A percentile compares a stretch with the other conserved stretches of the same genome.
Conservation (phyloP, 1,140 invertebrate species). For the Drosophila navojoa region DNA sequence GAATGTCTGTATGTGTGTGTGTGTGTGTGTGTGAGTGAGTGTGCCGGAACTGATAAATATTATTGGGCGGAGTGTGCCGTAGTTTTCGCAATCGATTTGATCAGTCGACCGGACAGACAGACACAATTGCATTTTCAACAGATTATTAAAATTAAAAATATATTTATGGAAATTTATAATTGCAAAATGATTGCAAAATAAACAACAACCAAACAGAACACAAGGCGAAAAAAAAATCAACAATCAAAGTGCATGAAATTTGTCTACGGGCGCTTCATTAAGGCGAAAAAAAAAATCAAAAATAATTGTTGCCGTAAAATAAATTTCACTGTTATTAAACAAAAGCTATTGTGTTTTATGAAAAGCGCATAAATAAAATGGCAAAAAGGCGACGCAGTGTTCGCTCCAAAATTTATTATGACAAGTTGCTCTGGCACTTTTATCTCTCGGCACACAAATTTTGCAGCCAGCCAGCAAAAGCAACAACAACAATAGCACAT, state of each 20-base stretch:
- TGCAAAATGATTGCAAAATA: constrained; percentile 43
- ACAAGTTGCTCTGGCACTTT: constrained; percentile 83
- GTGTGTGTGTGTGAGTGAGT: constrained; percentile 53
- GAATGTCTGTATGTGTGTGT: constrained; percentile 44
- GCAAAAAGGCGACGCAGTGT: constrained; percentile 68
- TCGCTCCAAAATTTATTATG: constrained; percentile 77
- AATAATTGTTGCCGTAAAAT: constrained; percentile 58
- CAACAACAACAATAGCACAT: constrained; percentile 24
- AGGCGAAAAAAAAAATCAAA: constrained; percentile 43
- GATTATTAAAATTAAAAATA: constrained; percentile 77
- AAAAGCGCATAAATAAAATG: constrained; percentile 79
- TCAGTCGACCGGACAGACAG: constrained; percentile 23
- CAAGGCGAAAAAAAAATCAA: constrained; percentile 42
- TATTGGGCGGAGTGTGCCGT: constrained; percentile 49
- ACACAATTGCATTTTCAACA: constrained; percentile 64
- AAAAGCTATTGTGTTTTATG: constrained; percentile 82
- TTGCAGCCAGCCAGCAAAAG: constrained; percentile 44
- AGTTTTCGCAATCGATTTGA: constrained; percentile 40
- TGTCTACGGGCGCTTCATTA: constrained; percentile 68
- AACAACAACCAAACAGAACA: constrained; percentile 8
- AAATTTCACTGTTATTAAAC: constrained; percentile 80
- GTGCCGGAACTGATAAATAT: constrained; percentile 72
- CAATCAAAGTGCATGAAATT: constrained; percentile 74
- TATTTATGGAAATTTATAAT: constrained; percentile 78
- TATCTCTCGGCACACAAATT: constrained; percentile 77